Base-by-base conservation (phyloP, 2,113 vertebrate genomes). In the Scomber colias region DNA sequence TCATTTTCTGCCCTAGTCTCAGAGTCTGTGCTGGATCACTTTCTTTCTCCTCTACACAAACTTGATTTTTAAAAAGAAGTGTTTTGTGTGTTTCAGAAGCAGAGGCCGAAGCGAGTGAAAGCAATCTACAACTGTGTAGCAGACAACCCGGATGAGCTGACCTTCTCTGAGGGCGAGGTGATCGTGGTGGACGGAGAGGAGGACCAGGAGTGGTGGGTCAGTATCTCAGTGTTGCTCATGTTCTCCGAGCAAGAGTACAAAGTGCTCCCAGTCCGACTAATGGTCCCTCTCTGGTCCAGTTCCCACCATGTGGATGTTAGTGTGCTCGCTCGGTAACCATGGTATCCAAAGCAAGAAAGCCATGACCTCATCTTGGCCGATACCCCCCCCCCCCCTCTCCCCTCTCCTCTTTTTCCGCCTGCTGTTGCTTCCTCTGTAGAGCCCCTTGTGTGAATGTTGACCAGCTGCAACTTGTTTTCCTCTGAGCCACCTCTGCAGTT, bases 131-230 rank as follows among this genome's bases (percentile, higher is more conserved):
- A 99, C 94, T 99, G 98, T 24, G 90, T 96, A 46, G 98, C 98
- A 0, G 98, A 99, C 94, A 99, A 99, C 90, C 97, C 97, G 0
- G 98, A 99, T 3, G 98, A 99, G 92, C 92, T 99, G 81, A 99
- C 98, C 1, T 99, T 99, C 94, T 96, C 96, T 0, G 98, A 99
- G 90, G 98, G 98, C 4, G 97, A 99, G 54, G 95, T 99, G 90
- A 99, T 99, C 72, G 90, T 99, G 49, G 98, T 99, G 71, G 98
- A 98, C 0, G 98, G 98, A 21, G 98, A 99, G 89, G 98, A 99
- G 93, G 98, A 99, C 93, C 97, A 98, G 70, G 98, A 99, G 96
- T 99, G 98, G 98, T 99, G 98, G 98, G 98, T 99, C 82, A 97
- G 98, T 99, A 82, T 62, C 87, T 31, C 9, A 0, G 5, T 57